These are phyloP conservation scores for Rhinogobius similis DNA, from an alignment of 2,113 vertebrate genomes.

Conservation along the genomic window DNA sequence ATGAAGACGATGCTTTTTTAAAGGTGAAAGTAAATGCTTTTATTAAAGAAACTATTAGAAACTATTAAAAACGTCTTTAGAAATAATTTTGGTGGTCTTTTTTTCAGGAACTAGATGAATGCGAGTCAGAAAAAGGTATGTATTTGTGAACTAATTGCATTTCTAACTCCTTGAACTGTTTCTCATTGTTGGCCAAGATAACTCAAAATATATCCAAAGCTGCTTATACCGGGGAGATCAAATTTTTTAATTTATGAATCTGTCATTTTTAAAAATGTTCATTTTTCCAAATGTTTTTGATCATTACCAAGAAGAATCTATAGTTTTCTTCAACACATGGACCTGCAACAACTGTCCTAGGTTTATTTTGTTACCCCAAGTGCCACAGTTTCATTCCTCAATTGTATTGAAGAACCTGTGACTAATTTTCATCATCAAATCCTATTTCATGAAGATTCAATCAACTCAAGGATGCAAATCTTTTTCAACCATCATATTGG, in stretches of 20 bases:
- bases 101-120: conserved; percentile 89
- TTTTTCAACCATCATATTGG: conserved; percentile 8
- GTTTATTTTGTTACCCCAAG: conserved; percentile 20
- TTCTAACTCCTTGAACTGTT: conserved; percentile 26
- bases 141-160: conserved; percentile 45
- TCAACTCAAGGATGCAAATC: conserved; percentile 3
- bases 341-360: conserved; percentile 16
- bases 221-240: no score
- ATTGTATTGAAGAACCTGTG: conserved; percentile 17
- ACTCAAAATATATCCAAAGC: background rate
- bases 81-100: conserved; percentile 11
- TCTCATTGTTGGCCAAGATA: conserved; percentile 10
- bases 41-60: background rate
- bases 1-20: conserved; percentile 86
- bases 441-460: conserved; percentile 9
- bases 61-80: background rate
- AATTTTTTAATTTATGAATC: background rate
- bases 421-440: conserved; percentile 1
- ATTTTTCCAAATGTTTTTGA: conserved; percentile 11
- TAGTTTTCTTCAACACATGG: conserved; percentile 8
- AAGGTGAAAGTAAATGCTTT: conserved; percentile 81
- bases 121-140: conserved; percentile 96
- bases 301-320: background rate
- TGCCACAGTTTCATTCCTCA: conserved; percentile 8
- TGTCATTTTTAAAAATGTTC: background rate